Evolutionary conservation across 2,797 vertebrate species (phyloP), one percentile per base, ranked within the genome.

Genomic region (Chelonia mydas): DNA sequence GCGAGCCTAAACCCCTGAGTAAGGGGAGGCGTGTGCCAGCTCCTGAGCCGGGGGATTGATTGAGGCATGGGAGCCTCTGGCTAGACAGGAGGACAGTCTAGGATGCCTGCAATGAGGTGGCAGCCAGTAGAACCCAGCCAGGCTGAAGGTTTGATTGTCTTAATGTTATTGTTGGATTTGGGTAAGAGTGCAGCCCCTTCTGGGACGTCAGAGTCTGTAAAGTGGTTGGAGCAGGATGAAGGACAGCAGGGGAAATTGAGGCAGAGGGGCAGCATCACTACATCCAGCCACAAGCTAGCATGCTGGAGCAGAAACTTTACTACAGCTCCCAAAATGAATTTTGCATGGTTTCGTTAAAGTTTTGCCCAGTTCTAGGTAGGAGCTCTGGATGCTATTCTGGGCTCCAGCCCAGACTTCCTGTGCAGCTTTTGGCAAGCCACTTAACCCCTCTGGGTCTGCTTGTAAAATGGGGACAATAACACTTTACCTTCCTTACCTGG

Each of bases 361-460:
- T 90, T 93, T 83, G 28, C 45, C 27, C 50, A 2, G 0, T 5
- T 11, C 1, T 37, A 0, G 1, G 1, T 45, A 33, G 49, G 13
- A 33, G 74, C 6, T 1, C 87, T 87, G 80, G 51, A 28, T 57
- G 57, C 65, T 68, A 9, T 54, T 83, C n/a, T 81, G 72, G 81
- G 21, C 78, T 86, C 81, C 37, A 7, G 55, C 57, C 3, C 16
- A 47, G 23, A 7, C 51, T 37, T 85, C 7, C 5, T 45, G 37
- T 65, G 31, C 19, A n/a, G 51, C 41, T 55, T 31, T 33, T 53
- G 79, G 54, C 51, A 41, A 79, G 21, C 51, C 57, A 59, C 8
- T 2, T 19, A 59, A 6, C 47, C 6, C 1, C 6, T n/a, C 17
- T 3, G 3, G 17, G 41, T 25, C 45, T 49, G 41, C 47, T 45